Percentiles rank a stretch among this genome's conserved stretches.
These are phyloP conservation scores for Lichenostomus cassidix DNA, from an alignment of 2,113 vertebrate species.

Conservation along the genomic window DNA sequence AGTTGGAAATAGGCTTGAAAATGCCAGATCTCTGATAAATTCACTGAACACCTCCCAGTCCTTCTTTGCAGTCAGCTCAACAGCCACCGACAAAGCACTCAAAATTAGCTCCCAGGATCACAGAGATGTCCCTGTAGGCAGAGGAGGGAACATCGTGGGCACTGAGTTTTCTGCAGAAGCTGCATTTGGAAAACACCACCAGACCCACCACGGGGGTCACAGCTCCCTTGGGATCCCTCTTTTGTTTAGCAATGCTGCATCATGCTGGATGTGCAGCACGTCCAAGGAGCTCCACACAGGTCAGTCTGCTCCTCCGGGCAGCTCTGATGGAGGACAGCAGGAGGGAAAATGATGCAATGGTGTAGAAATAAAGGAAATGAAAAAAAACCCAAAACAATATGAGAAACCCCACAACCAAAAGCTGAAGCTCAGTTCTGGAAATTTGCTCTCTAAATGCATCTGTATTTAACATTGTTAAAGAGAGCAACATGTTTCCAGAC, in stretches of 20 bases:
- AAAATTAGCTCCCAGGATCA: background rate
- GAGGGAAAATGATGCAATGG: background rate
- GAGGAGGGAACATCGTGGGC: background rate
- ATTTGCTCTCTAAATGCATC: background rate
- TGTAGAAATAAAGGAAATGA: background rate
- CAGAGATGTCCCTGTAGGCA: background rate
- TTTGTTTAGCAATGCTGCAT: background rate
- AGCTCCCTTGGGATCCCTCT: background rate
- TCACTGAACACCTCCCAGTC: background rate
- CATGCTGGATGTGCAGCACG: background rate
- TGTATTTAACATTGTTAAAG: background rate
- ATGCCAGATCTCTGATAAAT: background rate
- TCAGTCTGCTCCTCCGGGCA: background rate
- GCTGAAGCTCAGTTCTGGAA: background rate
- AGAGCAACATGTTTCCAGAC: background rate
- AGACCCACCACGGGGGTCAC: fast-evolving
- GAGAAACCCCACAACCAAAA: background rate
- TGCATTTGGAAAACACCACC: background rate
- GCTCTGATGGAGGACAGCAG: background rate
- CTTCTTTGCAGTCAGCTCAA: background rate
- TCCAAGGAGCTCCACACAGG: background rate
- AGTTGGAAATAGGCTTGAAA: background rate
- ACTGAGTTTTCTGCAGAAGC: background rate
- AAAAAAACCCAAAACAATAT: background rate
- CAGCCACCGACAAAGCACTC: background rate